These are phyloP conservation scores for Aphidius gifuensis DNA, from an alignment of 1,140 invertebrate genomes.

Conservation along the genomic window DNA sequence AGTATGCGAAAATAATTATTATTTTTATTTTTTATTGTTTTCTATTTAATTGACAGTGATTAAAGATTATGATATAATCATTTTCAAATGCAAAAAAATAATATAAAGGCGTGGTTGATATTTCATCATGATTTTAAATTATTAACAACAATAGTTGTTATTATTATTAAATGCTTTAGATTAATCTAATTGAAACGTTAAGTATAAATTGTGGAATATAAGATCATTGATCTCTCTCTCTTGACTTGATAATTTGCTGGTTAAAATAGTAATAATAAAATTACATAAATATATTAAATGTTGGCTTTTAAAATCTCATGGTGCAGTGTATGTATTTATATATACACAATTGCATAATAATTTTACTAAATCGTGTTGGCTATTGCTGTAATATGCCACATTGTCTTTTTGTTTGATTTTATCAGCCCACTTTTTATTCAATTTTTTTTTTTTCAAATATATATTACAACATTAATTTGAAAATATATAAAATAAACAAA, in stretches of 20 bases:
- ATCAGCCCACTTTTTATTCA: slow-evolving; percentile 4
- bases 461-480: too few relatives aligned
- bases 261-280: too few relatives aligned
- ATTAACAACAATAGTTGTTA: background rate
- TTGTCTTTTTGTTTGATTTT: slow-evolving; percentile 16
- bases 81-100: too few relatives aligned
- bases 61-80: too few relatives aligned
- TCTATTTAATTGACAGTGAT: too few relatives aligned
- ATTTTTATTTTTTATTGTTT: too few relatives aligned
- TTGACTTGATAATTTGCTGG: too few relatives aligned
- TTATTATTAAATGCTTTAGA: background rate
- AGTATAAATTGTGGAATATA: slow-evolving; percentile 1
- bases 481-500: too few relatives aligned
- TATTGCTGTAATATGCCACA: slow-evolving; percentile 23
- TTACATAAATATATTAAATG: slow-evolving; percentile 12
- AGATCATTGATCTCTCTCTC: slow-evolving; percentile 17
- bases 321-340: too few relatives aligned
- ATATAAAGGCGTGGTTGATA: too few relatives aligned
- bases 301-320: background rate
- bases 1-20: too few relatives aligned
- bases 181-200: slow-evolving; percentile 21
- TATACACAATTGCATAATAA: too few relatives aligned
- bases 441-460: background rate
- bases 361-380: slow-evolving; percentile 10
- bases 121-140: background rate